Conservation (phyloP, 2,888 invertebrate genomes). For the Resseliella maxima region DNA sequence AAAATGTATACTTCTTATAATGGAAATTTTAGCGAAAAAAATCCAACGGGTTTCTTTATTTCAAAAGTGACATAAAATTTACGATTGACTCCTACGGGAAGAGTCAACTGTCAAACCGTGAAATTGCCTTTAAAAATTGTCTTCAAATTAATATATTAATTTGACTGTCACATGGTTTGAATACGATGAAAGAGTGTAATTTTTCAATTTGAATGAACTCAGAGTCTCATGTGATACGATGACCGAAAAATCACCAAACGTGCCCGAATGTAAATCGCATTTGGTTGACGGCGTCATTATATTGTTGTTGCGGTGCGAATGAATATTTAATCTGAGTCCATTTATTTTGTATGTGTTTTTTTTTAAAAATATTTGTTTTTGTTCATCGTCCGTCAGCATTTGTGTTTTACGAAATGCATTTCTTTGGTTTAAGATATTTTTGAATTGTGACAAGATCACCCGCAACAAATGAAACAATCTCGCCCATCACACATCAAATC, state of each 20-base stretch:
- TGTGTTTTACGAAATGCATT: background rate
- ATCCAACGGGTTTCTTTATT: background rate
- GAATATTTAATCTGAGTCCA: conserved; percentile 47
- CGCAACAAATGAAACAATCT: background rate
- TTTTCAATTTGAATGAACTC: conserved; percentile 23
- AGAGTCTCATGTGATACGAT: background rate
- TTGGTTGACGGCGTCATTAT: conserved; percentile 51
- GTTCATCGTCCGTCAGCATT: background rate
- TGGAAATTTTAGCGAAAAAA: background rate
- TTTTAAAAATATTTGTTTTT: background rate
- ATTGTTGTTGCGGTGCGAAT: conserved; percentile 30
- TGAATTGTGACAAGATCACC: conserved; percentile 40
- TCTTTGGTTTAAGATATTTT: conserved; percentile 28
- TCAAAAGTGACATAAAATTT: conserved; percentile 41
- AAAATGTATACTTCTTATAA: background rate
- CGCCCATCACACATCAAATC: conserved; percentile 47
- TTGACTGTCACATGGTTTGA: conserved; percentile 2
- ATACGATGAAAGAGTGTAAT: conserved; percentile 43
- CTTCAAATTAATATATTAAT: conserved; percentile 51
- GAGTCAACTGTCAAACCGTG: conserved; percentile 50
- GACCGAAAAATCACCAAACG: conserved; percentile 48
- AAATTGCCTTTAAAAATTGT: conserved; percentile 51
- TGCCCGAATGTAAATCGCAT: conserved; percentile 35
- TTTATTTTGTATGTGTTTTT: conserved; percentile 7
- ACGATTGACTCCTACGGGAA: conserved; percentile 45